Evolutionary conservation across 2,113 vertebrate genomes (phyloP), one percentile per base, ranked within the genome.

Genomic region (Python bivittatus): DNA sequence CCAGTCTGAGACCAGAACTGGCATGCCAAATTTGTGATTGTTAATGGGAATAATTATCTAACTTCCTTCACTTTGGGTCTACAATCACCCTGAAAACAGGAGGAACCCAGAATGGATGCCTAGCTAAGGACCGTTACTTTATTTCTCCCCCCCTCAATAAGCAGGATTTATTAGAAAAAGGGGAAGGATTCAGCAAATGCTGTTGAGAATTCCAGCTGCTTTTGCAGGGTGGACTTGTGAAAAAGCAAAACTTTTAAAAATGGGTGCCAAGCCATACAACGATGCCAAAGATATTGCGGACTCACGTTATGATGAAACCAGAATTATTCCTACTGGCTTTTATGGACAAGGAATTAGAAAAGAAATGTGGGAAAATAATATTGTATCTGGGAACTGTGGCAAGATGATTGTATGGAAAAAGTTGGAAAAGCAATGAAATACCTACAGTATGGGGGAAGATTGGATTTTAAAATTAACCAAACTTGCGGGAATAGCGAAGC

Each of bases 1-100:
- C 15, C 57, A 0, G 92, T 91, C 86, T n/a, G 48, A 92, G 84
- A 27, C 61, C 91, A 86, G 42, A 58, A n/a, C 86, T 0, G 52
- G 48, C 20, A 11, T 13, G n/a, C 54, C 0, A 0, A 87, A 38
- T 15, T 54, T 0, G 0, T 85, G 83, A 27, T 17, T 72, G 22
- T n/a, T 38, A 79, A 48, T 0, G 1, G 84, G 38, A 92, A 44
- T 38, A 3, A 17, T 86, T 64, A 53, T 0, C 0, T 10, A 90
- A 58, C 54, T 79, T 60, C 33, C 91, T 87, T 84, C 68, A 9
- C 0, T 1, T 56, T 94, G 38, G 2, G 29, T 86, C 54, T n/a
- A 29, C 61, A 61, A 83, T 53, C 91, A 88, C 58, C 52, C 22
- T 17, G 6, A 79, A 79, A 79, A 79, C 33, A 17, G 2, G 42